Percentiles rank a stretch among this genome's conserved stretches.
Conservation (phyloP, 2,113 vertebrate species). For the Lagopus muta region DNA sequence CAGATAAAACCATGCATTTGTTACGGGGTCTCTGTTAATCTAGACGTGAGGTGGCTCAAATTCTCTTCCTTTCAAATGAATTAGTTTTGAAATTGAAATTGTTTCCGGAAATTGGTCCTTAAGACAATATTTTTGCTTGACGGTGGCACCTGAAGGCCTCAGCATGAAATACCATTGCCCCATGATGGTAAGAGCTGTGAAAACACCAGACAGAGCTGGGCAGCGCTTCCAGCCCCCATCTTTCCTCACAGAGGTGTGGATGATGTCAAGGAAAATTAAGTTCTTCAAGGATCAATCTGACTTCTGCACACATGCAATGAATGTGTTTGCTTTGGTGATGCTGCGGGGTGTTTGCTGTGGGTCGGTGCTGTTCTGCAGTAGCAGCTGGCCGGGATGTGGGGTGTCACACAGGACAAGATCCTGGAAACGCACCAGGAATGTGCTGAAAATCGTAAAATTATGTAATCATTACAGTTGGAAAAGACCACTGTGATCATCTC, state of each 20-base stretch:
- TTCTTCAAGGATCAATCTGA: neutral
- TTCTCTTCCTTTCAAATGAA: constrained; percentile 33
- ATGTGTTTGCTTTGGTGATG: accelerated
- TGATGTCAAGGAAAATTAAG: neutral
- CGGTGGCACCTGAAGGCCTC: neutral
- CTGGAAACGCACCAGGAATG: neutral
- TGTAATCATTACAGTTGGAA: too few species aligned
- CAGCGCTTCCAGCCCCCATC: neutral
- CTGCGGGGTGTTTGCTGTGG: accelerated
- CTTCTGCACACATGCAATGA: accelerated
- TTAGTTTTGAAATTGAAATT: constrained; percentile 50
- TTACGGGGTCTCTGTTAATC: neutral
- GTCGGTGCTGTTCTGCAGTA: neutral
- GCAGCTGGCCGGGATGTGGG: neutral
- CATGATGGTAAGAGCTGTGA: neutral
- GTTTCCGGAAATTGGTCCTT: constrained; percentile 16
- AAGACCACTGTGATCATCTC: too few species aligned
- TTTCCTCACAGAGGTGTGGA: neutral
- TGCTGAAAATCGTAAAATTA: neutral
- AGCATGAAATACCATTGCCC: neutral
- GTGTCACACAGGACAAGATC: accelerated
- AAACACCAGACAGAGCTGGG: neutral
- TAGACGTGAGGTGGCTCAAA: neutral
- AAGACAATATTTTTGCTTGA: constrained; percentile 15
- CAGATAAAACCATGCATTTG: accelerated